Conservation (phyloP, 1,140 invertebrate species). For the Vanessa atalanta region DNA sequence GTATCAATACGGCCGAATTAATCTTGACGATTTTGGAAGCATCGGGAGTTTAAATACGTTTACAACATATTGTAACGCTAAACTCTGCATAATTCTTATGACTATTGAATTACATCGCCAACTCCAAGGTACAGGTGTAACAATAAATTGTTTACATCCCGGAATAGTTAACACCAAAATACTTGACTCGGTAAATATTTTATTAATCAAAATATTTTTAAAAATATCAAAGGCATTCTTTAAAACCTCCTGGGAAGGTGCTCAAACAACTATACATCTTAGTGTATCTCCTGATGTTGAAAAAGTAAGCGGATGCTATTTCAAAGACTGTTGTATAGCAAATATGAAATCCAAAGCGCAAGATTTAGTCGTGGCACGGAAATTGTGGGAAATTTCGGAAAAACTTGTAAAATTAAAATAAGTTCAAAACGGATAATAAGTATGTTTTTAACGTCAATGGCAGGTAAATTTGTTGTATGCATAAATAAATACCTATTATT, state of each 20-base stretch:
- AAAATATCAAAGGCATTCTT: constrained; percentile 36
- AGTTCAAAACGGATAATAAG: background rate
- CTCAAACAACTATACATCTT: constrained; percentile 82
- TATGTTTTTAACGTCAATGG: background rate
- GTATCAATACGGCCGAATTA: constrained; percentile 85
- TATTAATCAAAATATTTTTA: constrained; percentile 33
- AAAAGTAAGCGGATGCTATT: constrained; percentile 82
- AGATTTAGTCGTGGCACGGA: constrained; percentile 59
- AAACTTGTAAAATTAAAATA: constrained; percentile 53
- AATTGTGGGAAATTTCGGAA: constrained; percentile 75
- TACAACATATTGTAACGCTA: constrained; percentile 82
- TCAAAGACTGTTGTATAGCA: constrained; percentile 78
- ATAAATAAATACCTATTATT: background rate
- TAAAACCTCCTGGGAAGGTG: constrained; percentile 75
- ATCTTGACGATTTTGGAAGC: constrained; percentile 86
- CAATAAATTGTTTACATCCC: constrained; percentile 91
- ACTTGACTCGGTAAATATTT: constrained; percentile 31
- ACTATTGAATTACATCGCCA: constrained; percentile 87
- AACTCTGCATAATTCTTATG: constrained; percentile 92
- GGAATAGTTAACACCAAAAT: constrained; percentile 76
- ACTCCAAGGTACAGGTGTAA: constrained; percentile 87
- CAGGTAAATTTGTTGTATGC: too few relatives aligned
- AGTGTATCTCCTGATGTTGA: constrained; percentile 81
- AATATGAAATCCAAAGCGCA: constrained; percentile 48
- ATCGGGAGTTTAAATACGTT: background rate